Percentiles rank a stretch among this genome's conserved stretches.
These are phyloP conservation scores for Zelleria hepariella DNA, from an alignment of 2,888 invertebrate species.

Conservation along the genomic window DNA sequence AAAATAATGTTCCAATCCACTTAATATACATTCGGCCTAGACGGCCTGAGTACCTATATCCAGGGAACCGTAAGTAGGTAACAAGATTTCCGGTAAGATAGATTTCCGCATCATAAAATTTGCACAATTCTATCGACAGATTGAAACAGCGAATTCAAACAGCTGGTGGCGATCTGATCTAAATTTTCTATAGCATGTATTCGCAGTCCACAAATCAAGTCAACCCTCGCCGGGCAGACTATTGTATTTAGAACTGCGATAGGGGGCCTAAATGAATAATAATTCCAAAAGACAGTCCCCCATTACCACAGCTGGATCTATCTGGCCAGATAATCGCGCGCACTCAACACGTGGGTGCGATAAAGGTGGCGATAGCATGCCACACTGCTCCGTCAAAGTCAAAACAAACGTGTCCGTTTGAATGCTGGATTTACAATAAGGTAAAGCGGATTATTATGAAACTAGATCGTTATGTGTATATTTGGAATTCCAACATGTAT, in stretches of 20 bases:
- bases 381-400: neutral
- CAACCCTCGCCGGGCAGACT: conserved; percentile 1
- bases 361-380: conserved; percentile 22
- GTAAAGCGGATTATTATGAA: neutral
- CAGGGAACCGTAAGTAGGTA: neutral
- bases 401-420: neutral
- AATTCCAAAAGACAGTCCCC: conserved; percentile 38
- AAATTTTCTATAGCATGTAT: neutral
- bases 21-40: too few relatives aligned
- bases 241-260: conserved; percentile 25
- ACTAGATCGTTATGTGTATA: neutral
- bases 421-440: neutral
- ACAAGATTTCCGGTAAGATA: neutral
- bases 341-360: conserved; percentile 24
- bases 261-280: conserved; percentile 43
- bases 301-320: conserved; percentile 36
- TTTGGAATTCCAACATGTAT: neutral
- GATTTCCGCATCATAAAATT: neutral
- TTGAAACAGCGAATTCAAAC: neutral
- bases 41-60: too few relatives aligned
- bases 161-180: neutral
- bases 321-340: conserved; percentile 46
- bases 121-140: neutral
- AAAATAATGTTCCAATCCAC: too few relatives aligned
- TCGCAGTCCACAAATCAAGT: neutral